Evolutionary conservation across 2,888 invertebrate genomes (phyloP).

Genomic region (Seira sanloemensis): DNA sequence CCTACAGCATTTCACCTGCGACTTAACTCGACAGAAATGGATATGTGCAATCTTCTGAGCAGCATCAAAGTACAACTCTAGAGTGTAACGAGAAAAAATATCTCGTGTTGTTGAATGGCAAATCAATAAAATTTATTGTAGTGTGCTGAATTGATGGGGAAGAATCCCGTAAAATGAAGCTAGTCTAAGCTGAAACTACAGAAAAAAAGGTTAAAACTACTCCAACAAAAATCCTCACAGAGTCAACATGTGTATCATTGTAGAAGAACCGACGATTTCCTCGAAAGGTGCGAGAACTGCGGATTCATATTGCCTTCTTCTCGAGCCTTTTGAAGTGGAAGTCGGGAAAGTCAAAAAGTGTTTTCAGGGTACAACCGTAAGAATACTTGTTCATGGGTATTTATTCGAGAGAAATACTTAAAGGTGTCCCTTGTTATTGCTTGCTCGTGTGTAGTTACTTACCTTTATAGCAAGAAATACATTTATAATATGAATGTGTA

Average conservation of each 20-base stretch:
- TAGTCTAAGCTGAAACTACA: slow-evolving; percentile 42
- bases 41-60: not conserved
- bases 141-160: slow-evolving; percentile 73
- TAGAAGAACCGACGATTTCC: not conserved
- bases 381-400: slow-evolving; percentile 17
- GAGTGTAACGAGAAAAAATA: slow-evolving; percentile 25
- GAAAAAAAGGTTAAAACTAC: slow-evolving; percentile 20
- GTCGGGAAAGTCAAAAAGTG: slow-evolving; percentile 37
- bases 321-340: slow-evolving; percentile 27
- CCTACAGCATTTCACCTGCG: not conserved
- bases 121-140: slow-evolving; percentile 74
- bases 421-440: slow-evolving; percentile 34
- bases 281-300: not conserved
- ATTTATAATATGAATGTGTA: not conserved
- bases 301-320: slow-evolving; percentile 17
- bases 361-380: slow-evolving; percentile 34
- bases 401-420: slow-evolving; percentile 30
- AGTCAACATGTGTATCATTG: not conserved
- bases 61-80: not conserved
- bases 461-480: not conserved
- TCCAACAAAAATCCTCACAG: not conserved
- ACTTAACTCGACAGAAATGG: not conserved
- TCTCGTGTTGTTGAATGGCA: slow-evolving; percentile 66
- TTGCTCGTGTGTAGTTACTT: not conserved
- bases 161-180: slow-evolving; percentile 69